Evolutionary conservation across 1,140 invertebrate genomes (phyloP).

Genomic region (Eriocheir sinensis): DNA sequence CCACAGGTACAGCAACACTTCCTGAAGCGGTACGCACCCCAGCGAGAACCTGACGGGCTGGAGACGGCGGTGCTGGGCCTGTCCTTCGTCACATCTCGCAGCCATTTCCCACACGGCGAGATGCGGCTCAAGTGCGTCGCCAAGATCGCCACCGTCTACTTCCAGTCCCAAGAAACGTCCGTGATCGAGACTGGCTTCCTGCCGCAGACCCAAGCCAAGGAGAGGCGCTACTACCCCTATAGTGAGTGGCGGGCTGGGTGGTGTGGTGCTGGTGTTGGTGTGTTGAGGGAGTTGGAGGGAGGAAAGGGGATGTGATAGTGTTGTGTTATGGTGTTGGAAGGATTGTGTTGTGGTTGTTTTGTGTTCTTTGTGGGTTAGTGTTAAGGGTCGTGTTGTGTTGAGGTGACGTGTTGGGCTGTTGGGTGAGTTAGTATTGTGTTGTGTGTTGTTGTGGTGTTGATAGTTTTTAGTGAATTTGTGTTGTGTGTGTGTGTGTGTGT

Average conservation of each 20-base stretch:
- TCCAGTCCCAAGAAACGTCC: slow-evolving; percentile 67
- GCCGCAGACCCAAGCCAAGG: slow-evolving; percentile 55
- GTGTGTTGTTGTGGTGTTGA: too few relatives aligned
- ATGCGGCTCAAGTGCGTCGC: slow-evolving; percentile 71
- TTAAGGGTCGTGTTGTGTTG: background rate
- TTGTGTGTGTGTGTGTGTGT: too few relatives aligned
- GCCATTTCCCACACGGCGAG: slow-evolving; percentile 67
- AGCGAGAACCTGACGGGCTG: slow-evolving; percentile 69
- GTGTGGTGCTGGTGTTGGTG: background rate
- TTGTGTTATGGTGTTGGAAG: too few relatives aligned
- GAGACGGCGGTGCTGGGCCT: slow-evolving; percentile 75
- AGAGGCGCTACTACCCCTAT: slow-evolving; percentile 51
- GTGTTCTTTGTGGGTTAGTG: background rate
- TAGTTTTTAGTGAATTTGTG: too few relatives aligned
- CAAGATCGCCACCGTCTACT: slow-evolving; percentile 67
- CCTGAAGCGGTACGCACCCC: slow-evolving; percentile 60
- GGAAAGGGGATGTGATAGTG: too few relatives aligned
- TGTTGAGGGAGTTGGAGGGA: background rate
- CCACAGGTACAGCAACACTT: slow-evolving; percentile 46
- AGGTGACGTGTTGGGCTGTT: too few relatives aligned
- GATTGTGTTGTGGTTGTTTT: too few relatives aligned
- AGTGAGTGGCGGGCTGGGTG: slow-evolving; percentile 49
- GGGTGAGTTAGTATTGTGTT: too few relatives aligned
- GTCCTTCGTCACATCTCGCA: slow-evolving; percentile 63
- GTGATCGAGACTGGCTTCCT: slow-evolving; percentile 66